Conservation (phyloP, 2,888 invertebrate species). For the Helobdella robusta region DNA sequence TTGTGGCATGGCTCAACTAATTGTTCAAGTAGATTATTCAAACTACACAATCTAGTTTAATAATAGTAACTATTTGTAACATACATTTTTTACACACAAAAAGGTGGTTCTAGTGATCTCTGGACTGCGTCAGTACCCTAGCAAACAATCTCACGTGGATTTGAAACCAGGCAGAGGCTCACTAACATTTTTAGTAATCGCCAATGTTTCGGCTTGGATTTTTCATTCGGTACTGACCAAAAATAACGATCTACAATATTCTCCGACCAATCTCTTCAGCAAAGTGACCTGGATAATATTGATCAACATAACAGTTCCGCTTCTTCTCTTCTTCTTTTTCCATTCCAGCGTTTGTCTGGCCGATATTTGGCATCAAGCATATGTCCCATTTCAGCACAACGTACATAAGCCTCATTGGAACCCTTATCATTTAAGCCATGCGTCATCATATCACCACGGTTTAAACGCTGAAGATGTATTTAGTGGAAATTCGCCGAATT, state of each 20-base stretch:
- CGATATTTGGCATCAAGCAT: slow-evolving; percentile 48
- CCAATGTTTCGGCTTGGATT: slow-evolving; percentile 60
- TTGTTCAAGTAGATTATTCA: too few relatives aligned
- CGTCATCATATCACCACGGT: too few relatives aligned
- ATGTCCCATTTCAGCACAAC: slow-evolving; percentile 33
- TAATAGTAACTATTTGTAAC: too few relatives aligned
- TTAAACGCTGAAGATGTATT: too few relatives aligned
- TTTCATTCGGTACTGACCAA: slow-evolving; percentile 57
- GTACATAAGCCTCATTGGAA: slow-evolving; percentile 12
- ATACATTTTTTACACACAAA: too few relatives aligned
- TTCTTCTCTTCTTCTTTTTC: slow-evolving; percentile 53
- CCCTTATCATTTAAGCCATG: too few relatives aligned
- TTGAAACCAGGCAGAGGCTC: slow-evolving; percentile 55
- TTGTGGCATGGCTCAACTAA: too few relatives aligned
- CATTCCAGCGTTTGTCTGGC: slow-evolving; percentile 48
- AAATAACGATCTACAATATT: slow-evolving; percentile 36
- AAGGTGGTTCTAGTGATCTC: slow-evolving; percentile 38
- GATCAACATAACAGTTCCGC: slow-evolving; percentile 57
- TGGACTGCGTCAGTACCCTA: slow-evolving; percentile 31
- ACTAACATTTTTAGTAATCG: slow-evolving; percentile 58
- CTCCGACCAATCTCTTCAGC: slow-evolving; percentile 54
- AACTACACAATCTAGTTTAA: too few relatives aligned
- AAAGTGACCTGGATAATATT: slow-evolving; percentile 60
- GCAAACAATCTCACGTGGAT: slow-evolving; percentile 36
- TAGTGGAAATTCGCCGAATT: too few relatives aligned